phyloP scores from a whole-genome alignment of 2,797 vertebrate genomes.

The Zenarchopterus dispar region DNA sequence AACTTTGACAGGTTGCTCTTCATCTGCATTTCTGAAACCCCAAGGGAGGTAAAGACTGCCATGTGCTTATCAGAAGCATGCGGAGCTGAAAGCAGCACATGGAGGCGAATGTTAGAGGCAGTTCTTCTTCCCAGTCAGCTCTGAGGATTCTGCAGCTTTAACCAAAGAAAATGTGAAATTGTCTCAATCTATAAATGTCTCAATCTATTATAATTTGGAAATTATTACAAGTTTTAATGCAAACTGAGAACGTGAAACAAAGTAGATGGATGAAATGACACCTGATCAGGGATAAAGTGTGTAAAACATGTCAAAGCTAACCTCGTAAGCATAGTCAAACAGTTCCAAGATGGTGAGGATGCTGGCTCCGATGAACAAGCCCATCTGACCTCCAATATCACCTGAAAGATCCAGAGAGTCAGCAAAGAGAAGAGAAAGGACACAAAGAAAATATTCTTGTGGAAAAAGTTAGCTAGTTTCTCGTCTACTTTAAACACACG shows the following conservation, averaged over 20 bases:
- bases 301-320: slow-evolving; percentile 60
- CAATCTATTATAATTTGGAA: no score
- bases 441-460: no score
- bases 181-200: no score
- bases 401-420: slow-evolving; percentile 71
- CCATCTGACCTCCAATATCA: slow-evolving; percentile 98
- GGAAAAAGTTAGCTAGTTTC: neutral
- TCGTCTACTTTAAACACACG: neutral
- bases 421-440: neutral
- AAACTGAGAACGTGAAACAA: neutral
- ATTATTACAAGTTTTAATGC: no score
- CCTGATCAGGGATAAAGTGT: no score
- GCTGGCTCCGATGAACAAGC: slow-evolving; percentile 96
- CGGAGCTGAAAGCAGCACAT: slow-evolving; percentile 32
- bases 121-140: no score
- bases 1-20: slow-evolving; percentile 18
- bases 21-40: slow-evolving; percentile 31
- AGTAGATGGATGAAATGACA: neutral
- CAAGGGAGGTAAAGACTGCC: slow-evolving; percentile 27
- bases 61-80: slow-evolving; percentile 39
- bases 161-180: neutral
- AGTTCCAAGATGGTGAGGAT: slow-evolving; percentile 98
- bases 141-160: slow-evolving; percentile 40
- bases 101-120: no score
- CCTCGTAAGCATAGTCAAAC: slow-evolving; percentile 97